Conservation (phyloP, 2,888 invertebrate genomes). For the Myopa testacea region DNA sequence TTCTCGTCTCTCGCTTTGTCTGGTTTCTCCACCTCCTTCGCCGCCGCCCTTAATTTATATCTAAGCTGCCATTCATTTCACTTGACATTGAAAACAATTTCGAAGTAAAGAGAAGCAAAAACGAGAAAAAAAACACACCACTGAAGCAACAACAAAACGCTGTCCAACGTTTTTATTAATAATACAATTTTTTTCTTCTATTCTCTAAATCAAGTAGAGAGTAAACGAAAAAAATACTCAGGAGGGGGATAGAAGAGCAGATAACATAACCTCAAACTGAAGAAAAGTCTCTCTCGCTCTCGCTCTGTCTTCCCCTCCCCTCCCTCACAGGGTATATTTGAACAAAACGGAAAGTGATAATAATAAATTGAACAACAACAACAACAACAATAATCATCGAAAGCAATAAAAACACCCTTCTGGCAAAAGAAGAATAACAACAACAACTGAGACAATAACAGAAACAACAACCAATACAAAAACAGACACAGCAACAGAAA, state of each 20-base stretch:
- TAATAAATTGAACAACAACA: not conserved
- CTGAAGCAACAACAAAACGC: too few species aligned
- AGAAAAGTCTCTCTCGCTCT: too few species aligned
- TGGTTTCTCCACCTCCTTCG: not conserved
- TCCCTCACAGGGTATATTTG: not conserved
- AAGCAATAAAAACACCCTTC: slow-evolving; percentile 37
- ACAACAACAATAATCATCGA: slow-evolving; percentile 25
- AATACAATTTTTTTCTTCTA: slow-evolving; percentile 5
- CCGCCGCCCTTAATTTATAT: slow-evolving; percentile 4
- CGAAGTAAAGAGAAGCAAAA: not conserved
- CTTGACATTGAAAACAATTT: slow-evolving; percentile 51
- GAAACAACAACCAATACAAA: not conserved
- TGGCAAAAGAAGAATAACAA: not conserved
- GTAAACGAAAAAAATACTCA: too few species aligned
- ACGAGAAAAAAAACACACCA: not conserved
- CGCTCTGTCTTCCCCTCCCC: not conserved
- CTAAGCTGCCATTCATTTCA: slow-evolving; percentile 9
- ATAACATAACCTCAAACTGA: not conserved
- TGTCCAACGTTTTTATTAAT: not conserved
- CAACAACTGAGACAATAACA: not conserved
- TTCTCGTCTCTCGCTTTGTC: not conserved
- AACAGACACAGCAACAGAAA: not conserved
- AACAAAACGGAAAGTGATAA: slow-evolving; percentile 43
- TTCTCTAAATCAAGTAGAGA: too few species aligned
- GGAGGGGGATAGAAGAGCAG: not conserved